phyloP scores from a whole-genome alignment of 2,888 invertebrate genomes.

The Drosophila aldrichi region DNA sequence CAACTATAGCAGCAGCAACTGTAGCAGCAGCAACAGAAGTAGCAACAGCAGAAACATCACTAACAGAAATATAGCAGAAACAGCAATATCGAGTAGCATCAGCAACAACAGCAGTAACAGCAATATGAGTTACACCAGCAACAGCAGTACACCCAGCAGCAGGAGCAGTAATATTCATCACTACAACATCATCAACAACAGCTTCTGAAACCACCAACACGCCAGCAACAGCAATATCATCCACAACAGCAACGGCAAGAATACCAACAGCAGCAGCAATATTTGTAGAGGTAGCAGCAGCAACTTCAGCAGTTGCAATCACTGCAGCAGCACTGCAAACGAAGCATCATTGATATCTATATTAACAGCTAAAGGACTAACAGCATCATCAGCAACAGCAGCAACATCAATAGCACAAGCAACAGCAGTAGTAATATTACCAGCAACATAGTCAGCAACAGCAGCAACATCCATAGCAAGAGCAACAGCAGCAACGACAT shows the following conservation, averaged over 20 bases:
- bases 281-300: neutral
- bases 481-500: neutral
- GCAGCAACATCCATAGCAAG: slow-evolving; percentile 1
- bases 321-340: no score
- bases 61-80: neutral
- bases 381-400: neutral
- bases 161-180: neutral
- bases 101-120: neutral
- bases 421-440: neutral
- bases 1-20: neutral
- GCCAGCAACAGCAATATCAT: neutral
- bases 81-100: no score
- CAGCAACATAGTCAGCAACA: neutral
- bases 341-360: no score
- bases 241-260: neutral
- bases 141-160: neutral
- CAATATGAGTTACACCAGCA: neutral
- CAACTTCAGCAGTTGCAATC: neutral
- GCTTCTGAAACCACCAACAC: neutral
- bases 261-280: neutral
- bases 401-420: neutral
- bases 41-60: neutral
- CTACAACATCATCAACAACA: neutral
- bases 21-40: neutral
- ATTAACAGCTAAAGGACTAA: neutral